Base-by-base conservation (phyloP, 2,797 vertebrate genomes). In the Crocodylus rhombifer region DNA sequence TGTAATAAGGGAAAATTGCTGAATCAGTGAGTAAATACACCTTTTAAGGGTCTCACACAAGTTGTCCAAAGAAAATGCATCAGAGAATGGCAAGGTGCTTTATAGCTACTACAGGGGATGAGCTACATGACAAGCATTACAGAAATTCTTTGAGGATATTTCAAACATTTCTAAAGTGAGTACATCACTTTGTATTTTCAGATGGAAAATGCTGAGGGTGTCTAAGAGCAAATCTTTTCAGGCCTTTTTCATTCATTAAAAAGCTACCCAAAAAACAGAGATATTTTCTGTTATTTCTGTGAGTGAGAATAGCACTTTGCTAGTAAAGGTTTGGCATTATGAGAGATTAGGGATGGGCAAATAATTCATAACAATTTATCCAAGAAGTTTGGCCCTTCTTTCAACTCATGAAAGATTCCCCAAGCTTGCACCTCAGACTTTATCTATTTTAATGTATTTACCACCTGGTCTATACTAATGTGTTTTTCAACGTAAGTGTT, bases 141-240 rank as follows among this genome's bases (percentile, higher is more conserved):
- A 8, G 69, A 26, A 42, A 73, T 26, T 51, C 36, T 51, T 23
- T 14, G 33, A 42, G 26, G 26, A 42, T 25, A 6, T 42, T 42
- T 51, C 25, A 85, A 75, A 61, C 26, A 71, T 33, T 88, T 16
- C 7, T 76, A 58, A 91, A 92, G 61, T 87, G 69, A 78, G 10
- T 62, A 36, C 71, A 80, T 85, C 84, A 88, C 84, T 90, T 20
- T 51, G 42, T 73, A 73, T 57, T 91, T 81, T 92, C 57, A 84
- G 93, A 73, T 51, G 78, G 61, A 58, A 93, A 89, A 80, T 92
- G 83, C 84, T 84, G 58, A 0, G 5, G 80, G 36, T 63, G 62
- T 26, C 11, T n/a, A 86, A 92, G 36, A 92, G 51, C 4, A 74
- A 30, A 86, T 88, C 88, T 95, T 91, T 91, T 33, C 65, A 36